Conservation (phyloP, 2,113 vertebrate genomes). For the Galemys pyrenaicus region DNA sequence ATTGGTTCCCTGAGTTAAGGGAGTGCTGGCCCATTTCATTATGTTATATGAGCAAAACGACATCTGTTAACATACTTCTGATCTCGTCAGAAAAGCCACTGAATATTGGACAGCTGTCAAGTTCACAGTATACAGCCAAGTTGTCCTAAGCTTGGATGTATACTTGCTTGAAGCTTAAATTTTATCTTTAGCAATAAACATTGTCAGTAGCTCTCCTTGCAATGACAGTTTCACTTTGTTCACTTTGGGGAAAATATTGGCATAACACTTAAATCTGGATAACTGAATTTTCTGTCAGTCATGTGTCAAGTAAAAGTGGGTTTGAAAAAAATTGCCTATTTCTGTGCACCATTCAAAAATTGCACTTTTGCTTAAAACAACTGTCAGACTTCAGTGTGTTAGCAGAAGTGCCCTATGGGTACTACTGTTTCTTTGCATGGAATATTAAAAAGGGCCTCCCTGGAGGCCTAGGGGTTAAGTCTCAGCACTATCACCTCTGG, state of each 20-base stretch:
- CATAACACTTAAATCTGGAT: neutral
- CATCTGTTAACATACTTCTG: neutral
- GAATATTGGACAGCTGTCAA: neutral
- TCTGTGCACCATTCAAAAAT: neutral
- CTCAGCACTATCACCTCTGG: no score
- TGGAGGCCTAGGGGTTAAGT: no score
- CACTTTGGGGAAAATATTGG: neutral
- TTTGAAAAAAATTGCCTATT: neutral
- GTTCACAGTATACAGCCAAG: neutral
- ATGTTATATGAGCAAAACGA: neutral
- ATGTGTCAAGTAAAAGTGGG: neutral
- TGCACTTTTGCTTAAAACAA: neutral
- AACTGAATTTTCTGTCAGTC: neutral
- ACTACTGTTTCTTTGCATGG: neutral
- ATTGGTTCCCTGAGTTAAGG: neutral
- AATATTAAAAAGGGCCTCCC: neutral
- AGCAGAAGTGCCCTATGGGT: neutral
- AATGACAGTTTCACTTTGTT: constrained; percentile 16
- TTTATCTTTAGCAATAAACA: constrained; percentile 40
- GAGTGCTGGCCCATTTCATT: constrained; percentile 29
- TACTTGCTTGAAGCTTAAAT: constrained; percentile 20
- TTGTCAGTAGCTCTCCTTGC: constrained; percentile 15
- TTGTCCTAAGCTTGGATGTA: neutral
- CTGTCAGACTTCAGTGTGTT: neutral
- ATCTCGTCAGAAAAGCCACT: neutral